Base-by-base conservation (phyloP, 2,888 invertebrate genomes). In the Tetragonula carbonaria region DNA sequence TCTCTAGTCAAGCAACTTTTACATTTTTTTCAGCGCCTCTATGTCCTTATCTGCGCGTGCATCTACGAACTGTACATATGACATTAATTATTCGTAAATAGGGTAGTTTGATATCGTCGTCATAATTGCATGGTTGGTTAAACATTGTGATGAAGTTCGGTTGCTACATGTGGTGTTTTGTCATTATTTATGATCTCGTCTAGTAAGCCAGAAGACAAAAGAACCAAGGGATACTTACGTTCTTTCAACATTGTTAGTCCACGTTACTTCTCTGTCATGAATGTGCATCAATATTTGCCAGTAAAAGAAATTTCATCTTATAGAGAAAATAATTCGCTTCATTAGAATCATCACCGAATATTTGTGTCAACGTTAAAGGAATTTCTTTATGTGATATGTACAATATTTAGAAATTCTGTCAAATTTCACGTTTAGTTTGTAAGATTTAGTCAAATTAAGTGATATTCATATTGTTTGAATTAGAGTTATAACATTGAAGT, bases 11-110 rank as follows among this genome's bases (percentile, higher is more conserved):
- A 65, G 38, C 50, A 67, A 65, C 28, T 33, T 14, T 14, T 8
- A n/a, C n/a, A 38, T 38, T 65, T 63, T 68, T 23, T 33, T 16
- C 14, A 55, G 79, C 82, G 79, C 86, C 45, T 45, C 45, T 45
- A 79, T 82, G 82, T 78, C 53, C 74, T 13, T 45, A 11, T 8
- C 59, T 18, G 5, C 53, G 23, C 62, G 33, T 45, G 38, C 50
- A 53, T 18, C 33, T 33, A 45, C 45, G 45, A 45, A 8, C 45
- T 45, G 45, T 45, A 45, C 45, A 8, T 45, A 8, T 45, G 45
- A 45, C 45, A 45, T 45, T 45, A 45, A 45, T 45, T 45, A 45
- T 45, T 45, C 45, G 45, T 45, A 45, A 45, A 8, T 45, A 45
- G 45, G 45, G 8, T 45, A 45, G 8, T 45, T 45, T 45, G 45